Evolutionary conservation across 2,113 vertebrate species (phyloP).

Genomic region (Herpetotheres cachinnans): DNA sequence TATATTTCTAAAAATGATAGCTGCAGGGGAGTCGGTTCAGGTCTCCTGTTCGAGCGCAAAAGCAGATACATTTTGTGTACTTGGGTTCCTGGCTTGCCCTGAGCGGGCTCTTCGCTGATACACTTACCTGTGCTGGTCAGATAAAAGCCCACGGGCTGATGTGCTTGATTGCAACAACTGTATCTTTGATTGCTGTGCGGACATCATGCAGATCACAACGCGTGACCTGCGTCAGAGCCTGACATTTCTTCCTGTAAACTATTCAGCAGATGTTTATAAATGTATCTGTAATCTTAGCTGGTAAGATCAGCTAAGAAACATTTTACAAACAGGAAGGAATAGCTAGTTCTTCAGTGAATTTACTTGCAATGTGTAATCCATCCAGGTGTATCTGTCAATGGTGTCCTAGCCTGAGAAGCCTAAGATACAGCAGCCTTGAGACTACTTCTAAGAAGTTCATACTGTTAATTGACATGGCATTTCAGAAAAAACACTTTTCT

Average conservation of each 20-base stretch:
- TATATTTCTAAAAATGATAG: neutral
- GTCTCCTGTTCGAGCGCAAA: neutral
- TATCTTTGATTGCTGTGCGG: neutral
- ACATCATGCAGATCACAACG: neutral
- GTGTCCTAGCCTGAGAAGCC: neutral
- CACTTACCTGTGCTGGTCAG: neutral
- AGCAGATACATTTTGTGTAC: neutral
- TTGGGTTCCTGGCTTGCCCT: neutral
- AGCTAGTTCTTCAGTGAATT: neutral
- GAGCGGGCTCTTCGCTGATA: neutral
- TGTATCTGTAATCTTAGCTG: constrained; percentile 18
- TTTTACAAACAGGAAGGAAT: constrained; percentile 54
- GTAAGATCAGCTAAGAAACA: constrained; percentile 17
- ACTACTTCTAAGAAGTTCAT: neutral
- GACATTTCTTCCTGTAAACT: constrained; percentile 57
- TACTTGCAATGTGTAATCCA: neutral
- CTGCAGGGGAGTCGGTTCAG: neutral
- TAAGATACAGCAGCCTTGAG: neutral
- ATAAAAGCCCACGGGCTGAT: neutral
- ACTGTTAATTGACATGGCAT: neutral
- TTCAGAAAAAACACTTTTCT: constrained; percentile 18
- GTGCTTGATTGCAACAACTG: neutral
- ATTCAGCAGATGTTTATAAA: constrained; percentile 40
- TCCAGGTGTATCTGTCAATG: neutral
- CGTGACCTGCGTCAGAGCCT: constrained; percentile 38